Evolutionary conservation across 2,113 vertebrate genomes (phyloP).

Genomic region (Rhinolophus sinicus): DNA sequence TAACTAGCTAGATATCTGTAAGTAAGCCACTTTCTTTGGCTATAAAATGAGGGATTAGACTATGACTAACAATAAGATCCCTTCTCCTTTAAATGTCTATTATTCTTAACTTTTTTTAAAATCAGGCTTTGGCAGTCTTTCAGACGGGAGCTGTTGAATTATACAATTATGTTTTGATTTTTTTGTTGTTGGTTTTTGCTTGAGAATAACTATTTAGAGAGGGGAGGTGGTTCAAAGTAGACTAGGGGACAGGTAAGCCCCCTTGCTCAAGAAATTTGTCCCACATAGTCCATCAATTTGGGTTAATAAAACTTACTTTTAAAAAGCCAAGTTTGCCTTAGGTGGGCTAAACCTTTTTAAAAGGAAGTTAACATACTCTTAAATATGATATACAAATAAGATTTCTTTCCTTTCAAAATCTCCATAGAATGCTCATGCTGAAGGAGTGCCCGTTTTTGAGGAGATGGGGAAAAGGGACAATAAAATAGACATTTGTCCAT

Average conservation of each 20-base stretch:
- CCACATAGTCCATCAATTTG: background rate
- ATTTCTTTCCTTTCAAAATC: conserved; percentile 13
- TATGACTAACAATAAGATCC: background rate
- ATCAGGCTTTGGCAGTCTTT: background rate
- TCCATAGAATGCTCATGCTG: background rate
- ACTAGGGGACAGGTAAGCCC: background rate
- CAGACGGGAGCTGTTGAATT: background rate
- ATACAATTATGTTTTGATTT: background rate
- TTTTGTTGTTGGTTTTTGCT: background rate
- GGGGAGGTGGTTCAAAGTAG: background rate
- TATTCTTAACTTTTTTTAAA: background rate
- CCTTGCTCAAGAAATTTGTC: background rate
- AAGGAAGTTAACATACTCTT: background rate
- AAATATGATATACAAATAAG: conserved; percentile 19
- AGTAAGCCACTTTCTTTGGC: background rate
- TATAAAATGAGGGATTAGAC: conserved; percentile 5
- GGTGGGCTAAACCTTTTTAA: background rate
- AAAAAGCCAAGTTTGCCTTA: background rate
- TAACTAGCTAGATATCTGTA: background rate
- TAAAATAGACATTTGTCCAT: background rate
- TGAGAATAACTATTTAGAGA: background rate
- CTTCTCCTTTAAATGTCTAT: conserved; percentile 8
- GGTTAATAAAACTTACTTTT: background rate
- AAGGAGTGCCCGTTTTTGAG: background rate
- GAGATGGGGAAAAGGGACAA: background rate